These are phyloP conservation scores for Xyrichtys novacula DNA, from an alignment of 2,797 vertebrate genomes.

Conservation along the genomic window DNA sequence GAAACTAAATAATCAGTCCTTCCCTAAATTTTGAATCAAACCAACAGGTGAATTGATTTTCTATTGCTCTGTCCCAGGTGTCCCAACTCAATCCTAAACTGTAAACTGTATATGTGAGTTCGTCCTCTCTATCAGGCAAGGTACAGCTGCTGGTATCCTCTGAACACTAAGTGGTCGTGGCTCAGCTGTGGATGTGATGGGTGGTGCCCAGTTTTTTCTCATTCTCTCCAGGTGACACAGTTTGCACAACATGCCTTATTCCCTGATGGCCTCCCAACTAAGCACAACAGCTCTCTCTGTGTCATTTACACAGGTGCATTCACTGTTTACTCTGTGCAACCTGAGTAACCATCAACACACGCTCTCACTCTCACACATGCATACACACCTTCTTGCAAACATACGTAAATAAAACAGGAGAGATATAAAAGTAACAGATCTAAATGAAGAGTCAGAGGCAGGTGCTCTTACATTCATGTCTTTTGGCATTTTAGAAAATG, in stretches of 20 bases:
- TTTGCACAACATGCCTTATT: slow-evolving; percentile 84
- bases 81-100: slow-evolving; percentile 11
- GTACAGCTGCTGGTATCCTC: slow-evolving; percentile 19
- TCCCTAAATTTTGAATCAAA: too few species aligned
- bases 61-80: neutral
- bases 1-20: too few species aligned
- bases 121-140: slow-evolving; percentile 18
- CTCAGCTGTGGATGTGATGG: slow-evolving; percentile 45
- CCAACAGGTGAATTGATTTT: slow-evolving; percentile 32
- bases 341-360: slow-evolving; percentile 74
- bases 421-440: slow-evolving; percentile 16
- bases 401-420: slow-evolving; percentile 26
- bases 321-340: slow-evolving; percentile 80
- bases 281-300: slow-evolving; percentile 76
- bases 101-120: slow-evolving; percentile 7
- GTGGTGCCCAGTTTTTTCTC: slow-evolving; percentile 38
- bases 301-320: slow-evolving; percentile 85
- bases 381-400: slow-evolving; percentile 37
- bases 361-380: slow-evolving; percentile 10
- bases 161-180: slow-evolving; percentile 31
- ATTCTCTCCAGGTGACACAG: slow-evolving; percentile 77
- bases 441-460: neutral
- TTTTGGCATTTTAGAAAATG: slow-evolving; percentile 12
- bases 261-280: slow-evolving; percentile 70
- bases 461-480: neutral